A percentile compares a stretch with the other conserved stretches of the same genome.
Conservation (phyloP, 2,113 vertebrate species). For the Talpa occidentalis region DNA sequence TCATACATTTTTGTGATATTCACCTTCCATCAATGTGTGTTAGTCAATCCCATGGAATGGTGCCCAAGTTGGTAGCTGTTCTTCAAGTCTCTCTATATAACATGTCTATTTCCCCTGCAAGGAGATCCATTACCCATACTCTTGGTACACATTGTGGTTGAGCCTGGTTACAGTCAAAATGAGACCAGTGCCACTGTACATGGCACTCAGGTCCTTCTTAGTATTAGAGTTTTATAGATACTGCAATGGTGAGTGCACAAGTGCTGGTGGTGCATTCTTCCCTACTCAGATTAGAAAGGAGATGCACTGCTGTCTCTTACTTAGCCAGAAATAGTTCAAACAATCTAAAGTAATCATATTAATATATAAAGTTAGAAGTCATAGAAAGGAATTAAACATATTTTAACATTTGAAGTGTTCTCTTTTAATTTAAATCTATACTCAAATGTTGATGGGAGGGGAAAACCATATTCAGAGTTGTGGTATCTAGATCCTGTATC, state of each 20-base stretch:
- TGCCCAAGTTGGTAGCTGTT: background rate
- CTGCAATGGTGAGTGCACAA: background rate
- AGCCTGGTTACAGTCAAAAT: background rate
- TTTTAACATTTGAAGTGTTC: slow-evolving; percentile 14
- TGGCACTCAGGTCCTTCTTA: background rate
- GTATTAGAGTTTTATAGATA: background rate
- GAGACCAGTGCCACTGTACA: background rate
- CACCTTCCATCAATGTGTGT: background rate
- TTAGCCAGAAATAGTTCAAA: slow-evolving; percentile 36
- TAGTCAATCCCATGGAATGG: background rate
- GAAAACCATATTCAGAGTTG: background rate
- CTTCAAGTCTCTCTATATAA: background rate
- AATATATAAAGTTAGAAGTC: background rate
- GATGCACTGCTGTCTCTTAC: background rate
- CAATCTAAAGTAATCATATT: slow-evolving; percentile 1
- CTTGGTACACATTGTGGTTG: background rate
- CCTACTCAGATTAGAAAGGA: background rate
- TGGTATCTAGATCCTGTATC: background rate
- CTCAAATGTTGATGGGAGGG: background rate
- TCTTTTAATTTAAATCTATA: slow-evolving; percentile 20
- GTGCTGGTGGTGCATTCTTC: background rate
- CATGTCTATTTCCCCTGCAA: background rate
- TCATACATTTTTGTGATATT: background rate
- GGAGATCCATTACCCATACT: background rate
- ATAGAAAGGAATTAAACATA: background rate